phyloP scores from a whole-genome alignment of 2,113 vertebrate species.

The Ancistrus triradiatus region DNA sequence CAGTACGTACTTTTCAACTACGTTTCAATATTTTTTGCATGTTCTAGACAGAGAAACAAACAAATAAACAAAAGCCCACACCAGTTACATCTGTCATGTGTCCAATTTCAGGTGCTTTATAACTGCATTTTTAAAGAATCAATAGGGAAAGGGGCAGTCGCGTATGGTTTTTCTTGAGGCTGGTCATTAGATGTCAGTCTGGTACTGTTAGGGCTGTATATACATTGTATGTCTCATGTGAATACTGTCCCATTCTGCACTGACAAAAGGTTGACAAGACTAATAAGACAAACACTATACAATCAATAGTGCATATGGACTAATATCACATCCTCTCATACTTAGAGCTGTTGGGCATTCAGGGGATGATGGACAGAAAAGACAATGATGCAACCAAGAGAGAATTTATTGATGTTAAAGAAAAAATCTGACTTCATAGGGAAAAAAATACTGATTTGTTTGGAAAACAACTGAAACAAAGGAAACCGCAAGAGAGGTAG shows the following conservation, averaged over 20 bases:
- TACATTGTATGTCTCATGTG: conserved; percentile 4
- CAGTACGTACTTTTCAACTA: no score
- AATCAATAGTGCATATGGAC: conserved; percentile 36
- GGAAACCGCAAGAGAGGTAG: conserved; percentile 34
- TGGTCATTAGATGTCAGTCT: conserved; percentile 2
- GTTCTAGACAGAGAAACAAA: no score
- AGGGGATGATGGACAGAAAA: conserved; percentile 21
- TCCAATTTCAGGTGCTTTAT: no score
- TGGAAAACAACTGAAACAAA: conserved; percentile 61
- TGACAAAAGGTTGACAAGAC: conserved; percentile 26
- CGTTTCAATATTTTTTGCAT: no score
- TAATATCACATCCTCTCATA: conserved; percentile 32
- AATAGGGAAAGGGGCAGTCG: not conserved
- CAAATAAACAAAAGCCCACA: no score
- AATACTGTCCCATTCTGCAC: conserved; percentile 13
- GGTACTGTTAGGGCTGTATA: not conserved
- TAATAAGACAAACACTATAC: conserved; percentile 34
- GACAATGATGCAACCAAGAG: conserved; percentile 49
- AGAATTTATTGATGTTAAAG: conserved; percentile 56
- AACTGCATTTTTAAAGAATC: not conserved
- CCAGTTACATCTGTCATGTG: no score
- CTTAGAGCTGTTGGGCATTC: not conserved
- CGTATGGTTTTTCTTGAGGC: not conserved
- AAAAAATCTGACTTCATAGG: conserved; percentile 50
- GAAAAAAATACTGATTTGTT: conserved; percentile 65